phyloP scores from a whole-genome alignment of 2,888 invertebrate genomes.

The Pollenia angustigena region DNA sequence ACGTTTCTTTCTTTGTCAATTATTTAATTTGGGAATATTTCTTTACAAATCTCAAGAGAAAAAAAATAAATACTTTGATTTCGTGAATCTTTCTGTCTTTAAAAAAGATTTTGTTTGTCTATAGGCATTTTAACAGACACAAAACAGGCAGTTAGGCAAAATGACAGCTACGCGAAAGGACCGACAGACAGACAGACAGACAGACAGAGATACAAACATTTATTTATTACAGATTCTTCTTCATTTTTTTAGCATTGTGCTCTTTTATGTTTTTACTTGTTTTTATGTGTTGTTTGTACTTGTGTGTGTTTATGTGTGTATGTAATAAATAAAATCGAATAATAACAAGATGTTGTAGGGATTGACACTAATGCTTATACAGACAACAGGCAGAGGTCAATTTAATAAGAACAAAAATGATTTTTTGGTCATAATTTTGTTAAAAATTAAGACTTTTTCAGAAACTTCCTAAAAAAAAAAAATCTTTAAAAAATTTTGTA shows the following conservation, averaged over 20 bases:
- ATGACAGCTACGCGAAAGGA: not conserved
- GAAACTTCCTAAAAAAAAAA: too few species aligned
- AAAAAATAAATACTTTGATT: conserved; percentile 27
- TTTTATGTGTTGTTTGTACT: too few species aligned
- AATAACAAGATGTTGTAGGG: conserved; percentile 5
- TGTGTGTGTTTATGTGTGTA: not conserved
- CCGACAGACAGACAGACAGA: not conserved
- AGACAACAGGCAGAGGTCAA: not conserved
- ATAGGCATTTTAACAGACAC: not conserved
- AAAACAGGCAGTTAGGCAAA: not conserved
- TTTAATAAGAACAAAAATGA: not conserved
- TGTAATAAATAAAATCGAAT: not conserved
- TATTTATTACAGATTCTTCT: not conserved
- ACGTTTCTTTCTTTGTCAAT: conserved; percentile 57
- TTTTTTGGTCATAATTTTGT: too few species aligned
- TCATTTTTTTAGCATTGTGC: conserved; percentile 10
- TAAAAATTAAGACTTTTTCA: too few species aligned
- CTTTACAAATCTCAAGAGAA: conserved; percentile 42
- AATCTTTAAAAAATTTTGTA: too few species aligned
- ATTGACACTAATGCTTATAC: conserved; percentile 11
- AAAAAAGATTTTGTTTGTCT: not conserved
- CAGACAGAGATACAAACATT: too few species aligned
- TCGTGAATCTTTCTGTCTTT: conserved; percentile 2
- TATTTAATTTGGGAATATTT: conserved; percentile 62
- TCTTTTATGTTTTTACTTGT: conserved; percentile 19